A percentile compares a stretch with the other conserved stretches of the same genome.
These are phyloP conservation scores for Nemurella pictetii DNA, from an alignment of 2,888 invertebrate genomes.

Conservation along the genomic window DNA sequence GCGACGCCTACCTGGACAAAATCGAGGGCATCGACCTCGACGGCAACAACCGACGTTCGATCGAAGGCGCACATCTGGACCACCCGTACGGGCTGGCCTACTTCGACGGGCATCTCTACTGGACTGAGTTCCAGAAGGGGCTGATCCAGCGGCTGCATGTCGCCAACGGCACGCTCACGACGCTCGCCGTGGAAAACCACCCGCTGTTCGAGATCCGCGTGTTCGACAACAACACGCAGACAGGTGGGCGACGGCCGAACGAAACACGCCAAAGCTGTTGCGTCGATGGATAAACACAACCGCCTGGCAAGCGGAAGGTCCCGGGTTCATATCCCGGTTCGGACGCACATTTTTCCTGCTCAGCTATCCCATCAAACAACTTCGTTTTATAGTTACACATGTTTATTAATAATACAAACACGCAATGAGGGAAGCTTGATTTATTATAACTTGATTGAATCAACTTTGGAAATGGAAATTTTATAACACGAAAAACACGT, in stretches of 20 bases:
- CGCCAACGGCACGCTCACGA: constrained; percentile 51
- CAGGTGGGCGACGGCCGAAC: constrained; percentile 52
- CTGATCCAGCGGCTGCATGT: constrained; percentile 58
- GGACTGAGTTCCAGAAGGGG: constrained; percentile 71
- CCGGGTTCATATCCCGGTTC: no score
- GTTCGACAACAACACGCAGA: constrained; percentile 62
- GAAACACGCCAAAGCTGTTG: no score
- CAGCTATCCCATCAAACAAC: no score
- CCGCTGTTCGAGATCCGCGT: constrained; percentile 69
- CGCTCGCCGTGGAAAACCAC: constrained; percentile 63
- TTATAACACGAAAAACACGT: no score
- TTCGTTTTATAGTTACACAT: no score
- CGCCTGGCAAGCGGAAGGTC: no score
- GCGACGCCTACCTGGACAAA: constrained; percentile 69
- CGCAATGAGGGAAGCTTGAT: no score
- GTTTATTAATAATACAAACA: no score
- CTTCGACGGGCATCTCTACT: constrained; percentile 65
- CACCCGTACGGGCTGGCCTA: constrained; percentile 72
- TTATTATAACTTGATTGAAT: no score
- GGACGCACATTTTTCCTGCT: no score
- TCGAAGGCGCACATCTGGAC: constrained; percentile 55
- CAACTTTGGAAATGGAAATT: no score
- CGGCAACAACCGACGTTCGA: constrained; percentile 54
- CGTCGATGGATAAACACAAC: no score
- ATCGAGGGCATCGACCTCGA: constrained; percentile 67